phyloP scores from a whole-genome alignment of 2,113 vertebrate species.

The Catagonus wagneri region DNA sequence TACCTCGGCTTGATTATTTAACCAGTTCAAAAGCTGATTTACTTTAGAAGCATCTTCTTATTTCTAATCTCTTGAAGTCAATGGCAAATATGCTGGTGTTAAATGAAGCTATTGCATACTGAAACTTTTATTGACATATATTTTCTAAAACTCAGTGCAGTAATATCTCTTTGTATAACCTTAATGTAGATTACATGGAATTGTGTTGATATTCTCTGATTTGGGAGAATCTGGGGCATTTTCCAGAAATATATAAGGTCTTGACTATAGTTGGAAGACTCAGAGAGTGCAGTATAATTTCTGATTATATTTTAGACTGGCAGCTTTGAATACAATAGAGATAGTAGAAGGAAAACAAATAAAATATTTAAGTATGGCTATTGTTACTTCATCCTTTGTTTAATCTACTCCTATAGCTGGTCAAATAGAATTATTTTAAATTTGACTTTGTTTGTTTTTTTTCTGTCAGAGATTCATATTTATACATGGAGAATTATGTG shows the following conservation, averaged over 20 bases:
- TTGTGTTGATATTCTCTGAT: not conserved
- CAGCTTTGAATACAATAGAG: not conserved
- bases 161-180: not conserved
- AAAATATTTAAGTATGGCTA: not conserved
- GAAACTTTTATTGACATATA: not conserved
- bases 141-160: not conserved
- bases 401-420: not conserved
- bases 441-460: slow-evolving; percentile 22
- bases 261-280: not conserved
- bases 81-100: not conserved
- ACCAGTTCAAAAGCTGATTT: not conserved
- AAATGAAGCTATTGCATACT: not conserved
- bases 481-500: not conserved
- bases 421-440: slow-evolving; percentile 22
- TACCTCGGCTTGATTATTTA: not conserved
- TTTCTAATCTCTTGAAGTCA: not conserved
- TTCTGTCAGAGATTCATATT: not conserved
- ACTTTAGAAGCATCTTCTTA: not conserved
- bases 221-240: not conserved
- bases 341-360: not conserved
- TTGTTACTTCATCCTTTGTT: not conserved
- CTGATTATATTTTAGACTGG: not conserved
- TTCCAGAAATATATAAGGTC: not conserved
- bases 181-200: not conserved
- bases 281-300: not conserved